These are phyloP conservation scores for Sterna hirundo DNA, from an alignment of 2,113 vertebrate genomes.

Conservation along the genomic window DNA sequence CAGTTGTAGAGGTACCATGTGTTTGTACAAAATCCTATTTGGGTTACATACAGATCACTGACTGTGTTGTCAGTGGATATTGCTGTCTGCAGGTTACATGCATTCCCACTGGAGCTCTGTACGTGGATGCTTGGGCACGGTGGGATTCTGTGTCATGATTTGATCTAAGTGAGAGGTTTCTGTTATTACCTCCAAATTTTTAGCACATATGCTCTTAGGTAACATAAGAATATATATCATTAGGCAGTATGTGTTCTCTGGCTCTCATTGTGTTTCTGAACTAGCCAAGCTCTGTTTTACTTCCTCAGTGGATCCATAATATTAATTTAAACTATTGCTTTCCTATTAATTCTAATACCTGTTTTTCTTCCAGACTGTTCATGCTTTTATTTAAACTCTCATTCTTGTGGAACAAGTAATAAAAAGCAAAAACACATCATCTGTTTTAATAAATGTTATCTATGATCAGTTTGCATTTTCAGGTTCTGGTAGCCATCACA, in stretches of 20 bases:
- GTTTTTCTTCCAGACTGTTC: neutral
- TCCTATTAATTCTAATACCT: neutral
- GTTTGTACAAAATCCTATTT: neutral
- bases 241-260: neutral
- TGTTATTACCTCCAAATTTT: neutral
- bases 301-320: neutral
- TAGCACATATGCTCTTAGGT: neutral
- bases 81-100: neutral
- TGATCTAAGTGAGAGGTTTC: neutral
- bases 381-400: neutral
- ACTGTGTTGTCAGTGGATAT: neutral
- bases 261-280: neutral
- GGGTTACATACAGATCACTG: neutral
- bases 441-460: neutral
- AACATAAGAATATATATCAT: neutral
- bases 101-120: neutral
- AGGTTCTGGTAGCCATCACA: neutral
- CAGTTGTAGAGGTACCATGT: neutral
- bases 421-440: neutral
- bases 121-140: neutral
- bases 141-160: neutral
- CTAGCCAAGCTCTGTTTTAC: neutral
- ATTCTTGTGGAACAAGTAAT: neutral
- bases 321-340: slow-evolving; percentile 13
- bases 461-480: neutral